Conservation (phyloP, 2,888 invertebrate genomes). For the Microctonus hyperodae region DNA sequence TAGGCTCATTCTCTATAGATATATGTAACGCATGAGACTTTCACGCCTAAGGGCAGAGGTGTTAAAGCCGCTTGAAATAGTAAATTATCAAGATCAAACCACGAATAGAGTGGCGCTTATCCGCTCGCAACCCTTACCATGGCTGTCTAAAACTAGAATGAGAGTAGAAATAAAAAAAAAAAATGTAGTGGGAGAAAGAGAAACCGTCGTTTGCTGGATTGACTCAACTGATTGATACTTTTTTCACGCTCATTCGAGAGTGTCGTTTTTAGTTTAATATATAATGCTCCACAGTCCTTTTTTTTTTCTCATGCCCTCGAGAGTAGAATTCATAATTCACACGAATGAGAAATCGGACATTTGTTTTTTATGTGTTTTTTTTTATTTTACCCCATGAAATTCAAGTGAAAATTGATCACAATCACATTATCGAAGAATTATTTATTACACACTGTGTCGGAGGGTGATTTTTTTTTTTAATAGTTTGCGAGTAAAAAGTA, state of each 20-base stretch:
- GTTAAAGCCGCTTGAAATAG: constrained; percentile 30
- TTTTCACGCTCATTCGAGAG: background rate
- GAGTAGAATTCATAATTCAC: background rate
- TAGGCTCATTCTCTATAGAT: background rate
- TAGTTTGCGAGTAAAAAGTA: background rate
- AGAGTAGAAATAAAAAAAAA: background rate
- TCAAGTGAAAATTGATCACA: constrained; percentile 41
- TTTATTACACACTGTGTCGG: constrained; percentile 27
- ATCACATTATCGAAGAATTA: constrained; percentile 35
- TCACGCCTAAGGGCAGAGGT: constrained; percentile 28
- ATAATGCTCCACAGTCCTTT: background rate
- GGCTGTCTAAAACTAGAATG: constrained; percentile 3
- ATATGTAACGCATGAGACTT: background rate
- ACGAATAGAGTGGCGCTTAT: constrained; percentile 39
- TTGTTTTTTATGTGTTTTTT: constrained; percentile 28
- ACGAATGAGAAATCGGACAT: constrained; percentile 8
- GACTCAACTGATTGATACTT: constrained; percentile 4
- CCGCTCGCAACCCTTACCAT: constrained; percentile 35
- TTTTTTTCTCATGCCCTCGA: background rate
- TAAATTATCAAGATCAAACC: constrained; percentile 40
- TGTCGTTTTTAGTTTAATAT: constrained; percentile 6
- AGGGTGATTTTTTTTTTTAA: background rate
- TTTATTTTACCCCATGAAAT: constrained; percentile 26
- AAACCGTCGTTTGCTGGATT: background rate
- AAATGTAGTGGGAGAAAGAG: too few relatives aligned